Conservation (phyloP, 1,140 invertebrate genomes). For the Lamellibrachia luymesi region DNA sequence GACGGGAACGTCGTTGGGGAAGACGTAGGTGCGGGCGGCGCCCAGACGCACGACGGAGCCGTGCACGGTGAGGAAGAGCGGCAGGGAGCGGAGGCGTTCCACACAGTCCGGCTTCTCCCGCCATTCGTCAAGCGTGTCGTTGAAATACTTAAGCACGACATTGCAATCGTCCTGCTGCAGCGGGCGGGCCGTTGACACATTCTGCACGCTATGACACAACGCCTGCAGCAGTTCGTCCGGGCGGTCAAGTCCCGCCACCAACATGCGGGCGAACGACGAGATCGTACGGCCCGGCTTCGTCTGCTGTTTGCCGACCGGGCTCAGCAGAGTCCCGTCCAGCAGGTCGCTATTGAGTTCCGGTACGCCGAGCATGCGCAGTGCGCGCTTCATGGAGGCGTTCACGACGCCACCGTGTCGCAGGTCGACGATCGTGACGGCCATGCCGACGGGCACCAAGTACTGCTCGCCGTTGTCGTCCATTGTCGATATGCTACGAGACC, state of each 20-base stretch:
- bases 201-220: not conserved
- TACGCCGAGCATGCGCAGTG: conserved; percentile 22
- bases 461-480: not conserved
- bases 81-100: conserved; percentile 6
- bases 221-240: conserved; percentile 16
- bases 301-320: not conserved
- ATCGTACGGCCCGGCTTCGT: not conserved
- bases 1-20: conserved; percentile 21
- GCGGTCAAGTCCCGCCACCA: conserved; percentile 24
- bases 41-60: conserved; percentile 14
- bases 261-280: conserved; percentile 9
- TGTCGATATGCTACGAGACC: not conserved
- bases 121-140: conserved; percentile 22
- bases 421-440: conserved; percentile 23
- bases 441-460: conserved; percentile 22
- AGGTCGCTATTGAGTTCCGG: conserved; percentile 23
- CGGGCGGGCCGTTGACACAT: not conserved
- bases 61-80: conserved; percentile 24
- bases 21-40: conserved; percentile 8
- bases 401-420: conserved; percentile 23
- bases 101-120: conserved; percentile 13
- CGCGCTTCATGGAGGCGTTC: conserved; percentile 10
- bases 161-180: conserved; percentile 21
- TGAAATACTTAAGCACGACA: conserved; percentile 25
- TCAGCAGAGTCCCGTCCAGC: conserved; percentile 13